Evolutionary conservation across 2,888 invertebrate genomes (phyloP), one percentile per base, ranked within the genome.

Genomic region (Acrocyrtus sp.): DNA sequence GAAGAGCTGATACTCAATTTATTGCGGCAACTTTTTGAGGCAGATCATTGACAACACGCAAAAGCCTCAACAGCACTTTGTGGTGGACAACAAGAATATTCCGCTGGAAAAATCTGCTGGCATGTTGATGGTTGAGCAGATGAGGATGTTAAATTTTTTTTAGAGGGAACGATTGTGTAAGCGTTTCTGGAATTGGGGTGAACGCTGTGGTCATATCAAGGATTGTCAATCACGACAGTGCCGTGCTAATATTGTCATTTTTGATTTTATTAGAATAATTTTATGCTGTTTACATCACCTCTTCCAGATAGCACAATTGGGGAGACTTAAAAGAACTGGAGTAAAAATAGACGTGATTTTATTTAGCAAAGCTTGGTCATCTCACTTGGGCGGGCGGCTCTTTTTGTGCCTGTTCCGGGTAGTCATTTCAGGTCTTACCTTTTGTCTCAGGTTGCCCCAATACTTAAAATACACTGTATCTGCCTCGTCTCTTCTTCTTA

Each of bases 221-320:
- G 68, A 69, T 69, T 69, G 68, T 69, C 68, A 69, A 69, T 69
- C 68, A 69, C 68, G 68, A 69, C 51, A 47, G 24, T 10, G n/a
- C 15, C 4, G 47, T 45, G 47, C 21, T 24, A 41, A 69, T 69
- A 47, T 19, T 69, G 53, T 61, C 68, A 69, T 61, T 63, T 50
- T 39, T 4, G 45, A 68, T 60, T 60, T 68, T 53, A 19, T 53
- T 45, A 45, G 58, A 58, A 58, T 58, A 58, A 45, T 58, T 58
- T 45, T 43, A 58, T 43, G 58, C 43, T 43, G 24, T 58, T 22
- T 26, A 45, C 45, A 26, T 56, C 56, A 56, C 41, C 56, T 53
- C 47, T n/a, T n/a, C n/a, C n/a, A n/a, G n/a, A n/a, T n/a, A n/a
- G n/a, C n/a, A n/a, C n/a, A n/a, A n/a, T n/a, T n/a, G n/a, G n/a